These are phyloP conservation scores for Morpho helenor DNA, from an alignment of 2,888 invertebrate genomes.

Conservation along the genomic window DNA sequence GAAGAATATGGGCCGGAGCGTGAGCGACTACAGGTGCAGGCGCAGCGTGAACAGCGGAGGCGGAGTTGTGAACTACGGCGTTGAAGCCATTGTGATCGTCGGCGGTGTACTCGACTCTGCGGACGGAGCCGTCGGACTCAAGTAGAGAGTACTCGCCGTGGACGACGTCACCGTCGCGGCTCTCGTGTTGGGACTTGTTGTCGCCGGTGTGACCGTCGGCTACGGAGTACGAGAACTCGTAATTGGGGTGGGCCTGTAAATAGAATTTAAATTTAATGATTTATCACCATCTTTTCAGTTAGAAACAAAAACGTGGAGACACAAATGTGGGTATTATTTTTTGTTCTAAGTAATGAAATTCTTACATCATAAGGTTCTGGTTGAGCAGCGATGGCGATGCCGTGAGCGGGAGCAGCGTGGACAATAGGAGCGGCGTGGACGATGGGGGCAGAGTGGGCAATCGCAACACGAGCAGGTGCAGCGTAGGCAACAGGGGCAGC, in stretches of 20 bases:
- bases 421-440: conserved; percentile 40
- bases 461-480: conserved; percentile 35
- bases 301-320: too few species aligned
- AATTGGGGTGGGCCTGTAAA: conserved; percentile 67
- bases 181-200: conserved; percentile 76
- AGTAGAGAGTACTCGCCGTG: conserved; percentile 67
- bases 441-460: conserved; percentile 35
- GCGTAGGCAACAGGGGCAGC: conserved; percentile 30
- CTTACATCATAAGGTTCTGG: conserved; percentile 33
- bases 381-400: conserved; percentile 35
- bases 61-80: conserved; percentile 35
- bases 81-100: conserved; percentile 59
- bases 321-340: too few species aligned
- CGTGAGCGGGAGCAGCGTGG: conserved; percentile 50
- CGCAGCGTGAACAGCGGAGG: conserved; percentile 33
- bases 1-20: conserved; percentile 23
- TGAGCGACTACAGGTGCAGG: conserved; percentile 3
- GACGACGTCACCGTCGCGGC: conserved; percentile 77
- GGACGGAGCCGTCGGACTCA: conserved; percentile 68
- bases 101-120: conserved; percentile 70
- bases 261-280: background rate
- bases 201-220: conserved; percentile 78
- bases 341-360: background rate
- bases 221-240: conserved; percentile 76
- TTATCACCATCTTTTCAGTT: too few species aligned